Conservation (phyloP, 2,797 vertebrate genomes). For the Eupleurogrammus muticus region DNA sequence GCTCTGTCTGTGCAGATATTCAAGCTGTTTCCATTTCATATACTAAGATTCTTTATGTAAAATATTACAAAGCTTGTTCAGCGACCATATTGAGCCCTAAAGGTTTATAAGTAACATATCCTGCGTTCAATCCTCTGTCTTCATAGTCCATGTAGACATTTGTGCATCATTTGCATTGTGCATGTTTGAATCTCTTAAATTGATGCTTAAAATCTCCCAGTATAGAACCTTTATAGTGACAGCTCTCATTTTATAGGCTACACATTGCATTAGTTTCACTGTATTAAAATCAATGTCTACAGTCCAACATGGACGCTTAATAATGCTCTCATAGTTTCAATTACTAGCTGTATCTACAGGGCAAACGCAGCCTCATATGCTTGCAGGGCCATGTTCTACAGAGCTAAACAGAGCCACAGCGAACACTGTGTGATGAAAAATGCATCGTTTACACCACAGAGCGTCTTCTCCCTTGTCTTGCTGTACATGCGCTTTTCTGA, state of each 20-base stretch:
- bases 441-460: conserved; percentile 56
- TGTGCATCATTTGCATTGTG: neutral
- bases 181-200: neutral
- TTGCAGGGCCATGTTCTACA: neutral
- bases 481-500: conserved; percentile 54
- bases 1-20: no score
- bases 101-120: no score
- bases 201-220: neutral
- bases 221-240: no score
- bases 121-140: no score
- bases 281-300: neutral
- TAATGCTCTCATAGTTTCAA: neutral
- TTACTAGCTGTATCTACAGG: neutral
- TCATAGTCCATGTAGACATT: no score
- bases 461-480: conserved; percentile 45
- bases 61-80: no score
- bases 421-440: conserved; percentile 45
- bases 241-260: no score
- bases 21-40: no score
- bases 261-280: neutral
- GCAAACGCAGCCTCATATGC: neutral
- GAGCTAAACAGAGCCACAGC: conserved; percentile 18
- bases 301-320: neutral
- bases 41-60: no score
- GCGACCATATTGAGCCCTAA: no score